Conservation (phyloP, 1,140 invertebrate genomes). For the Rhopalosiphum padi region DNA sequence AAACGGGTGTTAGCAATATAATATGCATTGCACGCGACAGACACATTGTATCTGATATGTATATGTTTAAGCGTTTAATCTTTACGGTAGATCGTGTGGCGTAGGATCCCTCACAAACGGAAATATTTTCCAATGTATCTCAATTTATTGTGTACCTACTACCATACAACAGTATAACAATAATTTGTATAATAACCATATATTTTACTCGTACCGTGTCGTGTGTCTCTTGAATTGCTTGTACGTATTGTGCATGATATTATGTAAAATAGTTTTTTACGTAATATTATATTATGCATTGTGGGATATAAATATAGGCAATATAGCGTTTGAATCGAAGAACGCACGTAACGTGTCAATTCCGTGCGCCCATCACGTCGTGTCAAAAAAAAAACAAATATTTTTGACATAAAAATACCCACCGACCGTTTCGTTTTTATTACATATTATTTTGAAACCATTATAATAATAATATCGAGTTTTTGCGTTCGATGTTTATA, state of each 20-base stretch:
- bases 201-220: neutral
- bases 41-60: neutral
- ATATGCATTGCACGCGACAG: neutral
- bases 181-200: neutral
- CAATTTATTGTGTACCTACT: neutral
- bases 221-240: neutral
- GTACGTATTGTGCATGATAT: neutral
- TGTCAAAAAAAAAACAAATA: neutral
- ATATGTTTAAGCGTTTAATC: neutral
- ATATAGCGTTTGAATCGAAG: neutral
- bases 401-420: neutral
- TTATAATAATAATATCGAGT: neutral
- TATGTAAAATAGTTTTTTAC: neutral
- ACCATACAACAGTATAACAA: too few relatives aligned
- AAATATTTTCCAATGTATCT: neutral
- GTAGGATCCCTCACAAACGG: neutral
- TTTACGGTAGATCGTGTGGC: neutral
- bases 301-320: neutral
- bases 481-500: too few relatives aligned
- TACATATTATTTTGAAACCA: neutral
- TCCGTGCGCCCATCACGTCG: too few relatives aligned
- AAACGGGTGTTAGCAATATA: neutral
- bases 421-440: neutral
- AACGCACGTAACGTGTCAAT: neutral
- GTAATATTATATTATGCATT: neutral